Percentiles rank a stretch among this genome's conserved stretches.
Evolutionary conservation across 2,113 vertebrate species (phyloP).

Genomic region (Indicator maculatus): DNA sequence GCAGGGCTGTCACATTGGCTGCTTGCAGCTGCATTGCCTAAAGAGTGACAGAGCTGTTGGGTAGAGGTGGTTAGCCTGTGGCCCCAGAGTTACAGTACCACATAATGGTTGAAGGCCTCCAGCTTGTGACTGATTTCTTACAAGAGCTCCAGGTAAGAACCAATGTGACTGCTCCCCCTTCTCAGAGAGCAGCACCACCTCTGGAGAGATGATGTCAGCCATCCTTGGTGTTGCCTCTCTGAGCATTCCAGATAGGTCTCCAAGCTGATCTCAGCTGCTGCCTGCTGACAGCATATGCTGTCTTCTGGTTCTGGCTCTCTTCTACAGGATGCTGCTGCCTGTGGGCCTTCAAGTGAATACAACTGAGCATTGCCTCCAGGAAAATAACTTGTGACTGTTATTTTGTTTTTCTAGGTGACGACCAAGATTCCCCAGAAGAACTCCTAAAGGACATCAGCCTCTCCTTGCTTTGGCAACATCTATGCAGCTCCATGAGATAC

Average conservation of each 20-base stretch:
- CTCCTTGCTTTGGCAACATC: background rate
- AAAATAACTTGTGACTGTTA: background rate
- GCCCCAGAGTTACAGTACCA: background rate
- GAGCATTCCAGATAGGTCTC: background rate
- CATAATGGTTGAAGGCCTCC: background rate
- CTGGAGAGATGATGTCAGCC: background rate
- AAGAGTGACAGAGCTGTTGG: background rate
- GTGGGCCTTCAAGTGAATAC: no score
- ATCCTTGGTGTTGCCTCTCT: background rate
- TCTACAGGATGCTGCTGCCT: background rate
- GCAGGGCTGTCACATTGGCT: background rate
- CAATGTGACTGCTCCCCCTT: background rate
- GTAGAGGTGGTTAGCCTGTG: no score
- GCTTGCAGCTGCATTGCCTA: background rate
- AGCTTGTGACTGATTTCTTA: no score
- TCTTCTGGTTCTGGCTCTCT: background rate
- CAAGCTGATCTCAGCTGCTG: background rate
- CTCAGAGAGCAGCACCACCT: background rate
- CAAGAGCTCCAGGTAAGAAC: background rate
- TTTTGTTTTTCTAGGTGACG: slow-evolving; percentile 79
- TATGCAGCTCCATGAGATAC: background rate
- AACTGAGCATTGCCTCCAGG: background rate
- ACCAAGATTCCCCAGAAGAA: slow-evolving; percentile 91
- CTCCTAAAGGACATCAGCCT: slow-evolving; percentile 71
- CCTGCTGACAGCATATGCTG: background rate